Evolutionary conservation across 2,797 vertebrate species (phyloP).

Genomic region (Acipenser ruthenus): DNA sequence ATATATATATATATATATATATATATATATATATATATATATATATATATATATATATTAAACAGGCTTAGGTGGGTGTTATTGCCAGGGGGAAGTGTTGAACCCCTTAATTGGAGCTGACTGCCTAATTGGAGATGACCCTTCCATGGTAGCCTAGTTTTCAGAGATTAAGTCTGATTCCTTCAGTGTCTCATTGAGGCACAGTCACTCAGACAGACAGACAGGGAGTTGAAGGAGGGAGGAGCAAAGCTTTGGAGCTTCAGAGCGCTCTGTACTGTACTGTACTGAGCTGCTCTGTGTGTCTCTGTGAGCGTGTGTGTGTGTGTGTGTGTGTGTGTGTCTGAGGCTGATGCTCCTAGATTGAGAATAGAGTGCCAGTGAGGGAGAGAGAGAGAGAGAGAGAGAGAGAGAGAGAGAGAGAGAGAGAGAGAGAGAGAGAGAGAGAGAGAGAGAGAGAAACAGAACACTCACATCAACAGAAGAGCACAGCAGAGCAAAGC

Average conservation of each 20-base stretch:
- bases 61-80: too few species aligned
- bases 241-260: constrained; percentile 42
- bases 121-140: constrained; percentile 24
- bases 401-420: constrained; percentile 2
- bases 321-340: constrained; percentile 15
- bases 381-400: background rate
- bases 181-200: constrained; percentile 40
- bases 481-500: constrained; percentile 40
- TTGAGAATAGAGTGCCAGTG: constrained; percentile 44
- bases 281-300: constrained; percentile 36
- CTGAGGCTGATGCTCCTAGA: constrained; percentile 34
- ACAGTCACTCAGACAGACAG: constrained; percentile 42
- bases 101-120: constrained; percentile 45
- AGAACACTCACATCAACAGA: constrained; percentile 43
- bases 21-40: background rate
- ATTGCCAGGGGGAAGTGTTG: constrained; percentile 25
- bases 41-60: background rate
- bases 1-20: background rate
- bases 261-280: constrained; percentile 22
- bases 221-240: constrained; percentile 36
- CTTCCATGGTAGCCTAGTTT: constrained; percentile 41
- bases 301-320: background rate
- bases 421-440: background rate
- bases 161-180: constrained; percentile 43
- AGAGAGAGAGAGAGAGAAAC: constrained; percentile 10